A percentile compares a stretch with the other conserved stretches of the same genome.
Evolutionary conservation across 2,888 invertebrate species (phyloP).

Genomic region (Cataglyphis cursor): DNA sequence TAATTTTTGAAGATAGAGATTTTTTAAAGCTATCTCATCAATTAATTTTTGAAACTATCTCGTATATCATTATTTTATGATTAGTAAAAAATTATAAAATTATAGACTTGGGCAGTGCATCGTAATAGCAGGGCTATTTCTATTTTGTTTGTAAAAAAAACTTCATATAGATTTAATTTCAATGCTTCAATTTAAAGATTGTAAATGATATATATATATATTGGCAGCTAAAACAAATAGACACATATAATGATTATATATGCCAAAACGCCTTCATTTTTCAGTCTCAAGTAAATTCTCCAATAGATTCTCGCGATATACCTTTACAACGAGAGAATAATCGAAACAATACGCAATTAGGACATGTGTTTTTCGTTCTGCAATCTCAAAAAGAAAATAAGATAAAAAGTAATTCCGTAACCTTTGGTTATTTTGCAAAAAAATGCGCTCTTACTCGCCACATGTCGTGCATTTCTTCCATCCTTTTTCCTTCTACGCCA

Average conservation of each 20-base stretch:
- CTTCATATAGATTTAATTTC: neutral
- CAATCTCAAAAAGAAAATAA: neutral
- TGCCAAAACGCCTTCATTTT: neutral
- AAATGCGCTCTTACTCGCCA: slow-evolving; percentile 33
- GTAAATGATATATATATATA: neutral
- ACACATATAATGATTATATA: neutral
- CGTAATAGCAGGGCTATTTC: neutral
- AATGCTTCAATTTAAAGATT: neutral
- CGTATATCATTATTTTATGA: no score
- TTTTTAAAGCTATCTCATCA: no score
- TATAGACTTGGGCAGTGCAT: neutral
- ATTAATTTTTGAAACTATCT: no score
- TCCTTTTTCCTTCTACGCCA: slow-evolving; percentile 57
- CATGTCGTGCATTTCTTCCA: slow-evolving; percentile 45
- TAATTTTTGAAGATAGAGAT: no score
- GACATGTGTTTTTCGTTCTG: slow-evolving; percentile 18
- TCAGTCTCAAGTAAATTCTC: neutral
- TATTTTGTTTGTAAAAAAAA: neutral
- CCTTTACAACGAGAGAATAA: neutral
- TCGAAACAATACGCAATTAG: neutral
- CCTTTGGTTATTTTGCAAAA: slow-evolving; percentile 37
- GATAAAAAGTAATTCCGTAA: slow-evolving; percentile 1
- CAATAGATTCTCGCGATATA: neutral
- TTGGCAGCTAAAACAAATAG: neutral
- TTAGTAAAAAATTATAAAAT: no score